phyloP scores from a whole-genome alignment of 2,888 invertebrate genomes.

The Bimastos eiseni region DNA sequence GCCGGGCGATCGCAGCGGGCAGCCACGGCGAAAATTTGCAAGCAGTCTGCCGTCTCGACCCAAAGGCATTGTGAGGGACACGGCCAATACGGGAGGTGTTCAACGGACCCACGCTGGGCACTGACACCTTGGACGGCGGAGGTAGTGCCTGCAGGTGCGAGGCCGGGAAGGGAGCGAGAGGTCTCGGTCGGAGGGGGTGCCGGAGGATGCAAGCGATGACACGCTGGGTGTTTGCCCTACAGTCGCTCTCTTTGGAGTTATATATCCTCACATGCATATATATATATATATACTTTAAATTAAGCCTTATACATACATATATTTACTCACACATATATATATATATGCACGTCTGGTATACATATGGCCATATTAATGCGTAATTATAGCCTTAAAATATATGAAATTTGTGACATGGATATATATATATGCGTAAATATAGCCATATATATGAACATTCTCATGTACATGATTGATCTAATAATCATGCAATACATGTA shows the following conservation, averaged over 20 bases:
- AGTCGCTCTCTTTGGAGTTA: not conserved
- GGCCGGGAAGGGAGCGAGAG: not conserved
- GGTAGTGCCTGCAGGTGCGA: not conserved
- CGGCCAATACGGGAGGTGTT: not conserved
- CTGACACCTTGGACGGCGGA: not conserved
- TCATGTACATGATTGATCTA: not conserved
- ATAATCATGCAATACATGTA: not conserved
- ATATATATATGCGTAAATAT: too few relatives aligned
- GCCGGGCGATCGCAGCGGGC: not conserved
- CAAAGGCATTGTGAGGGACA: not conserved
- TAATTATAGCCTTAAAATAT: too few relatives aligned
- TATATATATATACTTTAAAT: not conserved
- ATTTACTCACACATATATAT: not conserved
- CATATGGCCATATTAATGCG: too few relatives aligned
- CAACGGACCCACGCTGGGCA: not conserved
- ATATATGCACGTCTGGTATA: not conserved
- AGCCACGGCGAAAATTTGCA: not conserved
- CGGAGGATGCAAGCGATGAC: not conserved
- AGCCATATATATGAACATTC: too few relatives aligned
- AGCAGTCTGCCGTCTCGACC: conserved; percentile 4
- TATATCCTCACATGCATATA: not conserved
- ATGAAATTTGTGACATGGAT: too few relatives aligned
- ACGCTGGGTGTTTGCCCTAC: not conserved
- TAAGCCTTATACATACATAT: too few relatives aligned
- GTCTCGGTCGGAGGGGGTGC: too few relatives aligned